Evolutionary conservation across 2,797 vertebrate genomes (phyloP).

Genomic region (Channa striata): DNA sequence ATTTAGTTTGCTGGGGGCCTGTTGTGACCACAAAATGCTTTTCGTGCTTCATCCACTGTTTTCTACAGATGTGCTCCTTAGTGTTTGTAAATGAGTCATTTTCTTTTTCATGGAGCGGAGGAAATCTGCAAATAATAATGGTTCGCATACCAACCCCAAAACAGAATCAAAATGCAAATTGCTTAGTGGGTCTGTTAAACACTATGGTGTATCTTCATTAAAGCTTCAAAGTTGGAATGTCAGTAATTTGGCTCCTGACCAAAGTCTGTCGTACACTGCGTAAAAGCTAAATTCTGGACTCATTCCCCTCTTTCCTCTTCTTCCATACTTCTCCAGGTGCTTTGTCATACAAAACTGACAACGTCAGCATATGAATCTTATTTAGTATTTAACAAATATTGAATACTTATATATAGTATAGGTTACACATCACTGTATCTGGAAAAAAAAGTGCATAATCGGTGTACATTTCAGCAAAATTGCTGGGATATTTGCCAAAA

Average conservation of each 20-base stretch:
- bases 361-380: constrained; percentile 35
- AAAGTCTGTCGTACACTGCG: constrained; percentile 70
- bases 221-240: constrained; percentile 86
- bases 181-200: constrained; percentile 81
- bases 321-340: constrained; percentile 29
- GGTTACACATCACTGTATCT: constrained; percentile 7
- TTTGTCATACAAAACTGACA: constrained; percentile 27
- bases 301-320: constrained; percentile 45
- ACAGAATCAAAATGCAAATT: constrained; percentile 79
- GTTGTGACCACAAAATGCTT: constrained; percentile 83
- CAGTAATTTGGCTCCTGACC: constrained; percentile 72
- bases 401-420: not conserved
- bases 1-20: constrained; percentile 88
- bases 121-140: constrained; percentile 86
- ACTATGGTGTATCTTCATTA: constrained; percentile 83
- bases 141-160: constrained; percentile 76
- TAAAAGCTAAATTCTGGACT: constrained; percentile 55
- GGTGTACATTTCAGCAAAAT: not conserved
- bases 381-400: constrained; percentile 31
- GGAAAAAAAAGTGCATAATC: constrained; percentile 27
- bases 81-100: constrained; percentile 78
- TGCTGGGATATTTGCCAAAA: no score
- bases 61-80: constrained; percentile 77
- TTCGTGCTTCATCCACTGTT: constrained; percentile 78
- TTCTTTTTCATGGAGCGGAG: constrained; percentile 73